A percentile compares a stretch with the other conserved stretches of the same genome.
These are phyloP conservation scores for Callionymus lyra DNA, from an alignment of 2,113 vertebrate genomes.

Conservation along the genomic window DNA sequence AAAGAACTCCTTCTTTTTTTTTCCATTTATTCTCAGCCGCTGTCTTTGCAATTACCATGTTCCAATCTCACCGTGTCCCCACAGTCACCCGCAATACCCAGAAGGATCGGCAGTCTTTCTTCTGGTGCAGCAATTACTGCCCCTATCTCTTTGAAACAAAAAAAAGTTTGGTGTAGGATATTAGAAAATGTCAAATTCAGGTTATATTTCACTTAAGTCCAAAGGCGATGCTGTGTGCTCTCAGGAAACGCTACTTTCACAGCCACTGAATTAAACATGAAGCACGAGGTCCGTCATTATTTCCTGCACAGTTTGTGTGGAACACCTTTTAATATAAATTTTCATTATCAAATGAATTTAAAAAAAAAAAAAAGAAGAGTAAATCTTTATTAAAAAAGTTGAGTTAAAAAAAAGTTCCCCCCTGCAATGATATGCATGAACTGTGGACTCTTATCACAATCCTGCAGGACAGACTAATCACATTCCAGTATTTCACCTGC, in stretches of 20 bases:
- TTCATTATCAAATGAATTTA: no score
- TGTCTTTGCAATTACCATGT: conserved; percentile 73
- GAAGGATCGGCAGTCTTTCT: conserved; percentile 64
- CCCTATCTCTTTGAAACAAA: conserved; percentile 70
- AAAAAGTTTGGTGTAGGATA: conserved; percentile 66
- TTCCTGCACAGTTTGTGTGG: conserved; percentile 15
- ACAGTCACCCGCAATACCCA: conserved; percentile 72
- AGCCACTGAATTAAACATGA: conserved; percentile 62
- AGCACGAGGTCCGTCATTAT: conserved; percentile 47
- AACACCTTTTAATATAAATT: conserved; percentile 2
- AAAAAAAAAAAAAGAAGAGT: background rate
- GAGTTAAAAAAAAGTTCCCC: conserved; percentile 33
- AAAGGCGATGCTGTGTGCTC: conserved; percentile 49
- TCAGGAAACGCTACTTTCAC: conserved; percentile 50
- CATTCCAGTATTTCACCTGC: conserved; percentile 66
- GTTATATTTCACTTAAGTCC: conserved; percentile 70
- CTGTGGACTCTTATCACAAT: conserved; percentile 65
- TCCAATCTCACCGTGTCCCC: conserved; percentile 70
- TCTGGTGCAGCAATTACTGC: conserved; percentile 69
- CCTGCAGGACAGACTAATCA: conserved; percentile 70
- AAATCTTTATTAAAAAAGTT: conserved; percentile 26
- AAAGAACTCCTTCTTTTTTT: conserved; percentile 39
- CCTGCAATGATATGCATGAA: conserved; percentile 54
- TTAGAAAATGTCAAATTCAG: conserved; percentile 75
- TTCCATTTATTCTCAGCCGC: conserved; percentile 66